Conservation (phyloP, 2,888 invertebrate species). For the Mythimna pallens region DNA sequence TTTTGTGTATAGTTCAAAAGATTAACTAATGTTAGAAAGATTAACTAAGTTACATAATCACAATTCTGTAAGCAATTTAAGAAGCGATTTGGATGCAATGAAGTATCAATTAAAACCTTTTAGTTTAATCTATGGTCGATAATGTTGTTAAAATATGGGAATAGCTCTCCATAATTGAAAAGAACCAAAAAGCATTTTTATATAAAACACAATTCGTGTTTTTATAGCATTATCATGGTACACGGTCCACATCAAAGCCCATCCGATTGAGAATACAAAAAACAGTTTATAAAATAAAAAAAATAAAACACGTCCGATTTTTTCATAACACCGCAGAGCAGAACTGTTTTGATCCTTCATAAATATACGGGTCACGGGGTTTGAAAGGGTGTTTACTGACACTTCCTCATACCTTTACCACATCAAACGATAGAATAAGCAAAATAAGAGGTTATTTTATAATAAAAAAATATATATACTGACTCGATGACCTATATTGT, state of each 20-base stretch:
- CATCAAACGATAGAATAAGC: slow-evolving; percentile 54
- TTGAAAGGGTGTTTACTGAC: slow-evolving; percentile 59
- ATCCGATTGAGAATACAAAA: background rate
- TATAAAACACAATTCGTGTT: background rate
- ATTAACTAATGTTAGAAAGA: background rate
- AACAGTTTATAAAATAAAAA: slow-evolving; percentile 14
- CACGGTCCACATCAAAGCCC: background rate
- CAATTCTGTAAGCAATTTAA: background rate
- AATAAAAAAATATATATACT: slow-evolving; percentile 6
- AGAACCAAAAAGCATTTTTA: background rate
- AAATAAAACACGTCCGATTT: slow-evolving; percentile 24
- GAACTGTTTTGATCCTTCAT: slow-evolving; percentile 46
- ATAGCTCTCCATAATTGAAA: too few species aligned
- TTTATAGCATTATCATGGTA: background rate
- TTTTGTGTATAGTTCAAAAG: slow-evolving; percentile 1
- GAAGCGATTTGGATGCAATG: background rate
- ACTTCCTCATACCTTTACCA: slow-evolving; percentile 46
- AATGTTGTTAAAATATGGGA: too few species aligned
- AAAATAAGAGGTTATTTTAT: slow-evolving; percentile 23
- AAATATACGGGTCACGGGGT: slow-evolving; percentile 50
- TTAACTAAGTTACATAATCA: background rate
- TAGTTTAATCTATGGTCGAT: too few species aligned
- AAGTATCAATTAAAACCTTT: background rate
- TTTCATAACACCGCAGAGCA: slow-evolving; percentile 26
- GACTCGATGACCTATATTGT: slow-evolving; percentile 22